A percentile compares a stretch with the other conserved stretches of the same genome.
phyloP scores from a whole-genome alignment of 2,113 vertebrate species.

The Larimichthys polyactis region DNA sequence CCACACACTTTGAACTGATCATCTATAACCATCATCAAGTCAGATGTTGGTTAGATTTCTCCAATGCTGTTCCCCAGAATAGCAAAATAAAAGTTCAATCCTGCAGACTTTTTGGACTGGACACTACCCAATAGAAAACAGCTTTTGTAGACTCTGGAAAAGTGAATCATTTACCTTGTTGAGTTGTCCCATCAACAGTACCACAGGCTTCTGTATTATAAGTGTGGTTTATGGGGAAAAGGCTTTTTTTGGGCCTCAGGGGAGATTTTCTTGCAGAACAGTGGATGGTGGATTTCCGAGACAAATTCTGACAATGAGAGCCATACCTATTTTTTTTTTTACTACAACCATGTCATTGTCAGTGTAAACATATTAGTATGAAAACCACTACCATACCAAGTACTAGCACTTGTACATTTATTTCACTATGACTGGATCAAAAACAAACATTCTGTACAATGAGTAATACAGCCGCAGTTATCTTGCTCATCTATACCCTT shows the following conservation, averaged over 20 bases:
- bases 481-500: conserved; percentile 33
- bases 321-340: background rate
- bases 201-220: background rate
- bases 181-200: background rate
- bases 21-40: no score
- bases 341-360: background rate
- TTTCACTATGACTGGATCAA: background rate
- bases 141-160: background rate
- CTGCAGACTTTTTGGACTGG: background rate
- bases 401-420: background rate
- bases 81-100: no score
- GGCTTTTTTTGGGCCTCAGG: no score
- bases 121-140: background rate
- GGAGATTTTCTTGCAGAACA: background rate
- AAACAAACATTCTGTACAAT: background rate
- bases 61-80: no score
- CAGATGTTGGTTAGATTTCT: no score
- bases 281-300: no score
- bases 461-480: background rate
- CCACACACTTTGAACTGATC: no score
- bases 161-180: background rate
- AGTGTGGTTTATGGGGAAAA: background rate
- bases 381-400: background rate
- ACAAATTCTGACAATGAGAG: background rate
- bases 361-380: background rate